Conservation (phyloP, 1,140 invertebrate genomes). For the Euura lappo region DNA sequence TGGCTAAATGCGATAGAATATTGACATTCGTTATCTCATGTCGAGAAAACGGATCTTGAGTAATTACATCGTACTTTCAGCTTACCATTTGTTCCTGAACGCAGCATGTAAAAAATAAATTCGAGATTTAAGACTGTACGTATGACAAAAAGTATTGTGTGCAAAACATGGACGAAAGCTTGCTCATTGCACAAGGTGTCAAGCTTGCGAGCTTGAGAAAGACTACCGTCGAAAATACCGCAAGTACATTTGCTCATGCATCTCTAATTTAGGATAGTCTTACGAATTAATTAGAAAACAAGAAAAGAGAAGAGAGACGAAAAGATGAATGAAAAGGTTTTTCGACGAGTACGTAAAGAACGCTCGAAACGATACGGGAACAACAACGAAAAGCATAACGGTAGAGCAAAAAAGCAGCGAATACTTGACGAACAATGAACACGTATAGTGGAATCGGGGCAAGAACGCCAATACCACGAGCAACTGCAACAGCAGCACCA, state of each 20-base stretch:
- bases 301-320: conserved; percentile 6
- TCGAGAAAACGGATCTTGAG: too few relatives aligned
- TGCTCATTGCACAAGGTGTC: neutral
- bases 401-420: conserved; percentile 13
- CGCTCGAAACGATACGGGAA: conserved; percentile 16
- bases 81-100: conserved; percentile 59
- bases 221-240: neutral
- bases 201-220: neutral
- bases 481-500: conserved; percentile 78
- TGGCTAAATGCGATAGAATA: too few relatives aligned
- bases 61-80: conserved; percentile 4
- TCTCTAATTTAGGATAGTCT: too few relatives aligned
- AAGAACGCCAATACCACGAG: conserved; percentile 66
- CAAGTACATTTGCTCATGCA: neutral
- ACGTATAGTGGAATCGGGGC: conserved; percentile 18
- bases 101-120: conserved; percentile 54
- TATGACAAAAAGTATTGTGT: too few relatives aligned
- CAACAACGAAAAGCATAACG: conserved; percentile 13
- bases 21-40: too few relatives aligned
- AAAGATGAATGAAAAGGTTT: neutral
- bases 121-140: too few relatives aligned
- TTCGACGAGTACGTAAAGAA: neutral
- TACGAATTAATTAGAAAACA: neutral
- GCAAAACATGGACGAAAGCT: too few relatives aligned
- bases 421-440: conserved; percentile 11